A percentile compares a stretch with the other conserved stretches of the same genome.
Evolutionary conservation across 64 coral and sea anemone genomes (phyloP).

Genomic region (Montipora foliosa): DNA sequence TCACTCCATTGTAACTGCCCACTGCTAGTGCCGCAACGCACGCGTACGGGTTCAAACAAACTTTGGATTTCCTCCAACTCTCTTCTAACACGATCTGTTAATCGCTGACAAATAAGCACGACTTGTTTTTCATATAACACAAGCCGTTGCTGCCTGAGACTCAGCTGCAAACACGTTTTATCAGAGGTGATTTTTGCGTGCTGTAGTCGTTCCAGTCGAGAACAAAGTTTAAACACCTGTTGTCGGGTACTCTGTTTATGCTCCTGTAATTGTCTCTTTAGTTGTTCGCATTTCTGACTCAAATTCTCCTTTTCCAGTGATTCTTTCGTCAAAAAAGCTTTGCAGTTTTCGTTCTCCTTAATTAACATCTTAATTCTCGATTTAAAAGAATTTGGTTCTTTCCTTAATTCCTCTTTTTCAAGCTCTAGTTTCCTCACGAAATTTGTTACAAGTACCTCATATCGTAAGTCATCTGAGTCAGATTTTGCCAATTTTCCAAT

Average conservation of each 20-base stretch:
- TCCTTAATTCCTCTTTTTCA: neutral
- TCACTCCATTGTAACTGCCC: neutral
- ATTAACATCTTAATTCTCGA: neutral
- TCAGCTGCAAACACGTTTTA: neutral
- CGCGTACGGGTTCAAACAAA: neutral
- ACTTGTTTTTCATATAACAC: constrained; percentile 19
- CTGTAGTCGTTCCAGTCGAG: constrained; percentile 33
- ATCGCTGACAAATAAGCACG: neutral
- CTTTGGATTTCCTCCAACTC: neutral
- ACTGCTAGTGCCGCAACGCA: neutral
- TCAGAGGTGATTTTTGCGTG: constrained; percentile 19
- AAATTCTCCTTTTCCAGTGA: neutral
- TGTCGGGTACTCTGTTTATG: neutral
- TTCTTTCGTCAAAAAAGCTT: neutral
- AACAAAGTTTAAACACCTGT: neutral
- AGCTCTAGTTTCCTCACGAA: neutral
- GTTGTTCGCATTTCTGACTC: neutral
- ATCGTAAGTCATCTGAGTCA: neutral
- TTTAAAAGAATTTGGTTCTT: neutral
- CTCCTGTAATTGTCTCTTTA: neutral
- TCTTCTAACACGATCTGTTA: neutral
- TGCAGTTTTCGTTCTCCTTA: neutral
- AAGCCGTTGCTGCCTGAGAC: constrained; percentile 31
- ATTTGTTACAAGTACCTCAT: neutral
- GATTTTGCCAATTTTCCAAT: neutral